Base-by-base conservation (phyloP, 1,140 invertebrate genomes). In the Rhopalosiphum maidis region DNA sequence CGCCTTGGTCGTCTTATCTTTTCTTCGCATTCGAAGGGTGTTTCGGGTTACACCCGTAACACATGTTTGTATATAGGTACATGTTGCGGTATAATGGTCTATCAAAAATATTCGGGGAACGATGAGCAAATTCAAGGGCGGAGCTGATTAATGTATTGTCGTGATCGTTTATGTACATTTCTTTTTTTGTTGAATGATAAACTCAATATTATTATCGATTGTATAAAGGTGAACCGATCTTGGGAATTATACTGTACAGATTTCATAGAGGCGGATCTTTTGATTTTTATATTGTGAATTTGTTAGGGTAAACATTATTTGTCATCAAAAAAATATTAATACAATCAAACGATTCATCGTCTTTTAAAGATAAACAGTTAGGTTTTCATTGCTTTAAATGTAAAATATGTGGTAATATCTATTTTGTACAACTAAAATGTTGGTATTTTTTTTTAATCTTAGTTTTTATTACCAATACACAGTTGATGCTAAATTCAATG, bases 1-100 rank as follows among this genome's bases (percentile, higher is more conserved):
- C 95, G 93, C 96, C 95, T 43, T 95, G 94, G 11, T 37, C n/a
- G 48, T 83, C 68, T 93, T 93, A 93, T 93, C 91, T 93, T 51
- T 55, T 43, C 37, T 55, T 86, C 25, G 7, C 68, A 93, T 93
- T 93, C 48, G n/a, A 23, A 68, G 89, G 89, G 88, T 60, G 60
- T 77, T n/a, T 77, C 15, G 30, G 60, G 60, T 77, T 35, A 77
- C 60, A 54, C 9, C 46, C n/a, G 22, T 55, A 93, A 93, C 91
- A 86, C 18, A 43, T 93, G 91, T 93, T 93, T 83, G 30, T n/a
- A 6, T 77, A n/a, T 77, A 77, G 60, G 60, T 77, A 77, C 54
- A 90, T 90, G 68, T 21, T 90, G 21, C 55, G 11, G 55, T 60
- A 92, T 41, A 85, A 93, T 86, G 23, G 43, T 55, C 18, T 21